Percentiles rank a stretch among this genome's conserved stretches.
Conservation (phyloP, 1,140 invertebrate species). For the Drosophila ironensis region DNA sequence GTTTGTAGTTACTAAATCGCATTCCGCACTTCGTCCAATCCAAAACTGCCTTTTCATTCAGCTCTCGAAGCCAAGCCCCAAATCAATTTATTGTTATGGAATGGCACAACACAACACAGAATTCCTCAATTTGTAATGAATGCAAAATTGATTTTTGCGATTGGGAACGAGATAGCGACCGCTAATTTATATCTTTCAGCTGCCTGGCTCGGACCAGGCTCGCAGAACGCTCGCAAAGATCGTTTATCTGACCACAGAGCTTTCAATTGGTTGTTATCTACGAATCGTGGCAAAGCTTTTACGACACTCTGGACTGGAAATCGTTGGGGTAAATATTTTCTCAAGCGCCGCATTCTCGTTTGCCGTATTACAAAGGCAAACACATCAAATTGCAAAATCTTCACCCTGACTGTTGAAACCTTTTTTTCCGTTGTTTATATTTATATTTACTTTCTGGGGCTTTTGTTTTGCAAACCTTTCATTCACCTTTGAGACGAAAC, state of each 20-base stretch:
- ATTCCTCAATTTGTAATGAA: slow-evolving; percentile 12
- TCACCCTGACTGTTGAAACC: slow-evolving; percentile 13
- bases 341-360: slow-evolving; percentile 32
- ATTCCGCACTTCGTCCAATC: slow-evolving; percentile 36
- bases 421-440: slow-evolving; percentile 9
- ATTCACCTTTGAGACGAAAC: slow-evolving; percentile 41
- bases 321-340: slow-evolving; percentile 46
- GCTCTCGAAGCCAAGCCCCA: slow-evolving; percentile 14
- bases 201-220: slow-evolving; percentile 5
- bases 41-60: slow-evolving; percentile 33
- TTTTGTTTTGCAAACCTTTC: slow-evolving; percentile 40
- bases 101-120: slow-evolving; percentile 23
- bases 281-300: slow-evolving; percentile 8
- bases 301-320: slow-evolving; percentile 18
- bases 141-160: slow-evolving; percentile 3
- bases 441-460: slow-evolving; percentile 1
- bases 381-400: slow-evolving; percentile 47
- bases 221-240: background rate
- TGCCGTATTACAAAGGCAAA: slow-evolving; percentile 44
- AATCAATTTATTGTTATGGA: slow-evolving; percentile 28
- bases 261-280: slow-evolving; percentile 26
- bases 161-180: background rate
- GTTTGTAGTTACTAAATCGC: slow-evolving; percentile 28
- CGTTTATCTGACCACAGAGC: slow-evolving; percentile 22
- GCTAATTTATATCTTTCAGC: slow-evolving; percentile 4